phyloP scores from a whole-genome alignment of 2,797 vertebrate species.

The Loriculus beryllinus region DNA sequence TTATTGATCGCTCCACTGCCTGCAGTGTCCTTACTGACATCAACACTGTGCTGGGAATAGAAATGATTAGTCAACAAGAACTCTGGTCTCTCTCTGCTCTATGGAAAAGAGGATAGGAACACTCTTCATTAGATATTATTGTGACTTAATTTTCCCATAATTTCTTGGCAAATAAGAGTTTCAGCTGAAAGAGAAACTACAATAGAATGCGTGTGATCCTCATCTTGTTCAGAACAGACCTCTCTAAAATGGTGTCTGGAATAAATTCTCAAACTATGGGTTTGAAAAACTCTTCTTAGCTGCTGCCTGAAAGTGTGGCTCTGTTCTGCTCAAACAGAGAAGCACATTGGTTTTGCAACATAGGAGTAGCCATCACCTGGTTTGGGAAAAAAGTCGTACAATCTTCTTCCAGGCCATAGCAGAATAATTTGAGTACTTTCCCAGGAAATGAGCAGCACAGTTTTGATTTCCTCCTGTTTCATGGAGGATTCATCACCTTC shows the following conservation, averaged over 20 bases:
- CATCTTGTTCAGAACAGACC: background rate
- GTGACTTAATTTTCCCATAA: background rate
- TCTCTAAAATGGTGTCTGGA: background rate
- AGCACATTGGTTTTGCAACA: background rate
- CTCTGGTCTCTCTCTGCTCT: background rate
- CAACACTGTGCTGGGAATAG: constrained; percentile 8
- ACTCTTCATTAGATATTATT: background rate
- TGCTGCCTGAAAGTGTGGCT: background rate
- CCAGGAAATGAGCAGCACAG: background rate
- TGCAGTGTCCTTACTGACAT: constrained; percentile 42
- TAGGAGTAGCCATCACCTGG: background rate
- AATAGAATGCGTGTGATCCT: background rate
- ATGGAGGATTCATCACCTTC: background rate
- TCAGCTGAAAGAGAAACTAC: background rate
- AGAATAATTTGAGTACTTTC: background rate
- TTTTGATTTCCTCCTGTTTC: background rate
- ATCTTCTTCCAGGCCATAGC: background rate
- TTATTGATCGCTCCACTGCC: background rate
- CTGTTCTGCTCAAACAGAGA: background rate
- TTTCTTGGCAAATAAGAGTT: background rate
- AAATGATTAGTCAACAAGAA: constrained; percentile 49
- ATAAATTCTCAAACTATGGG: background rate
- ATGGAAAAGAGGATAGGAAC: background rate
- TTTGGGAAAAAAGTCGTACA: background rate
- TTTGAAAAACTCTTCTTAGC: background rate